Evolutionary conservation across 2,797 vertebrate species (phyloP), one percentile per base, ranked within the genome.

Genomic region (Sebastes taczanowskii): DNA sequence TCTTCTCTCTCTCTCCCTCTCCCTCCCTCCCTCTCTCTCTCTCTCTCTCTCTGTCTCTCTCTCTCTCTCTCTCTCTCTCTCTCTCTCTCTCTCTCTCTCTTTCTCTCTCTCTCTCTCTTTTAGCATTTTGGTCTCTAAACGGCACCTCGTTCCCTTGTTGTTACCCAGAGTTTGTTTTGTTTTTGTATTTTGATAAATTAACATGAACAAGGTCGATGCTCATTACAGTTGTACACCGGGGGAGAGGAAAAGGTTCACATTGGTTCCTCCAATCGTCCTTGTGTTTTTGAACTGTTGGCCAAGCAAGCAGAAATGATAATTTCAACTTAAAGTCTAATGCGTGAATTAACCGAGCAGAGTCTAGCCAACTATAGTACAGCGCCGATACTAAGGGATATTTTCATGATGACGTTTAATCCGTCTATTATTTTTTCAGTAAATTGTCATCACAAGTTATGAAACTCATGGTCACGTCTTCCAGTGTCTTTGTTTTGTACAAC

Each of bases 121-220:
- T 2, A 63, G 23, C 49, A 38, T 61, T 77, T 75, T 74, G 7
- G 46, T 49, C n/a, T 59, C n/a, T 27, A 53, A 74, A 67, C 55
- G 25, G 4, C 61, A 71, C 60, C 27, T 46, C 27, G 8, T 34
- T 49, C 20, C 34, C 30, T 58, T 56, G n/a, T 38, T 64, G 6
- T 66, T n/a, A 38, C 30, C 49, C 42, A 27, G 30, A 67, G 30
- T 71, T 66, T 32, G 18, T 71, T 56, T 66, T 77, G 30, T 74
- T 76, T 70, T 64, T n/a, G 25, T 46, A 56, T 72, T 70, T 70
- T 25, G 25, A 63, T 78, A 53, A 66, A 84, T 78, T 62, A 68
- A 56, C 62, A 74, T 72, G 29, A 71, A 74, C 73, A 74, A 72
- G 34, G 67, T 72, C 65, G 46, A 55, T 58, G 25, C 27, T 65